Conservation (phyloP, 2,797 vertebrate genomes). For the Pitangus sulphuratus region DNA sequence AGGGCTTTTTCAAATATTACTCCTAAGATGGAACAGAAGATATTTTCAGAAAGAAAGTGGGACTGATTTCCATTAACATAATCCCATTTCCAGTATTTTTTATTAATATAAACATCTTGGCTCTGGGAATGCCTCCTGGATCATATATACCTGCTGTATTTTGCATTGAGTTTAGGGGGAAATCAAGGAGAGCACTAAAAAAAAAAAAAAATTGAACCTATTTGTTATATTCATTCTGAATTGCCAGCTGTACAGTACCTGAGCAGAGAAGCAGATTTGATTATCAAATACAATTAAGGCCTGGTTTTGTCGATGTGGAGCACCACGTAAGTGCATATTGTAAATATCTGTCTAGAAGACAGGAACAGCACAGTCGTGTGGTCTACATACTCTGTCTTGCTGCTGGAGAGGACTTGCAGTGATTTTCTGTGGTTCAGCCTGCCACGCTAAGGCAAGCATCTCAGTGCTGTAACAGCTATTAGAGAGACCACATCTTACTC, state of each 20-base stretch:
- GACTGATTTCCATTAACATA: constrained; percentile 22
- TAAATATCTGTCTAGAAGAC: constrained; percentile 29
- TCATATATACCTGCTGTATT: background rate
- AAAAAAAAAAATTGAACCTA: background rate
- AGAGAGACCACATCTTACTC: background rate
- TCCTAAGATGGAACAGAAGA: constrained; percentile 11
- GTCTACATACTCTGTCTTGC: background rate
- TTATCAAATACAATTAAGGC: constrained; percentile 29
- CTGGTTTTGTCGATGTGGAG: background rate
- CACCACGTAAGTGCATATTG: background rate
- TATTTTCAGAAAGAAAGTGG: constrained; percentile 18
- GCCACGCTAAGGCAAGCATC: background rate
- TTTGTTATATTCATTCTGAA: constrained; percentile 9
- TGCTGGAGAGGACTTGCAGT: background rate
- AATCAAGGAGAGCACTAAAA: background rate
- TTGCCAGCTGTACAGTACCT: background rate
- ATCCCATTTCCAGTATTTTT: constrained; percentile 32
- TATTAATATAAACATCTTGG: constrained; percentile 30
- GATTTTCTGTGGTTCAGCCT: background rate
- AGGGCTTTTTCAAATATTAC: background rate
- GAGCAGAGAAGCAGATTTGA: constrained; percentile 5
- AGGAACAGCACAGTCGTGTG: background rate
- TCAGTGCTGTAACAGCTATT: background rate
- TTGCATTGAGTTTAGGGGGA: background rate
- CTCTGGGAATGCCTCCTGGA: background rate